Base-by-base conservation (phyloP, 2,113 vertebrate species). In the Amphilophus citrinellus region DNA sequence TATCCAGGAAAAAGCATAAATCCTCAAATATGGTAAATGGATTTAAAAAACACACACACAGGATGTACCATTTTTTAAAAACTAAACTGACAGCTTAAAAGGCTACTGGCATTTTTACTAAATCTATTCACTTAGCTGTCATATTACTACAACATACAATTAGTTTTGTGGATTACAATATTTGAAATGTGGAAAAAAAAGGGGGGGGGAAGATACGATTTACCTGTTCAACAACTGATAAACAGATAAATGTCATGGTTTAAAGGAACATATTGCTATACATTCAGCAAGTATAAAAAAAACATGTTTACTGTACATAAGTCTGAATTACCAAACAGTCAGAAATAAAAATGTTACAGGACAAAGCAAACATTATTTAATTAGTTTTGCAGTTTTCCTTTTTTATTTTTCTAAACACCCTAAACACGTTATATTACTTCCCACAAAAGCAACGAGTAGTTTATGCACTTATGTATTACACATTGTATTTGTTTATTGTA, bases 21-120 rank as follows among this genome's bases (percentile, higher is more conserved):
- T 71, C 44, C 10, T 50, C 3, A 0, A 17, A 50, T 50, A 50
- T 6, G 14, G 47, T 50, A 50, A 50, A 17, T 17, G 2, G 5
- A 50, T 50, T 50, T 18, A 20, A 7, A 20, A 56, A 1, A 50
- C 2, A 4, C 15, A 17, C 15, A 50, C 35, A 7, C 6, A 53
- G 15, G 18, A 3, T 7, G 22, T 13, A 32, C 17, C 47, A 8
- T 73, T 73, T 73, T 73, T 73, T 73, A 24, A 24, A 30, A 71
- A 24, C 0, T 20, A 32, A 50, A 32, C 14, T 32, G 10, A 20
- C 10, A 50, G 44, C 50, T 71, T 32, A 13, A 44, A 71, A 71
- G 30, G 44, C 9, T 71, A 50, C 18, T 32, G 24, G 44, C 18
- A 20, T 30, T 50, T 71, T 71, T 50, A 71, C 66, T 50, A 2